These are phyloP conservation scores for Rhinogobius similis DNA, from an alignment of 2,113 vertebrate genomes.

Conservation along the genomic window DNA sequence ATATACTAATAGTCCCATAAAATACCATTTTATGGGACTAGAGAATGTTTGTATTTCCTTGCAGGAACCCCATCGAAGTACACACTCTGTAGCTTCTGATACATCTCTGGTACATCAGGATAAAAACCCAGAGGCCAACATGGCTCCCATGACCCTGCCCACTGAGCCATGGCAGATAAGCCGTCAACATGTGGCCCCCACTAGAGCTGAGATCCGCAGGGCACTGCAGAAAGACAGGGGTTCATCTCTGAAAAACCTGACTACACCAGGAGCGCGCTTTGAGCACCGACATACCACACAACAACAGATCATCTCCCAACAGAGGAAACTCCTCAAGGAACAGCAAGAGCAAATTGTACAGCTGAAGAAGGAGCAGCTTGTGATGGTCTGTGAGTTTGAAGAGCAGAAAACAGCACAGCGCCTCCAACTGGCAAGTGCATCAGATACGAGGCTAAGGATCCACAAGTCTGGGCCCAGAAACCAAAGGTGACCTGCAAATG, in stretches of 20 bases:
- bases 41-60: conserved; percentile 10
- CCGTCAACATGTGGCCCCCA: conserved; percentile 52
- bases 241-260: not conserved
- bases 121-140: not conserved
- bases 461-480: conserved; percentile 21
- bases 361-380: conserved; percentile 79
- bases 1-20: no score
- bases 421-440: not conserved
- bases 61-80: conserved; percentile 21
- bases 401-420: conserved; percentile 44
- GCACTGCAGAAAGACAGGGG: conserved; percentile 14
- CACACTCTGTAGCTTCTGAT: conserved; percentile 3
- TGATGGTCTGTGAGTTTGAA: conserved; percentile 71
- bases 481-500: conserved; percentile 40
- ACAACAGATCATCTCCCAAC: conserved; percentile 83
- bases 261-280: conserved; percentile 57
- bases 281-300: conserved; percentile 78
- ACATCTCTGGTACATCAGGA: conserved; percentile 11
- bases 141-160: conserved; percentile 16
- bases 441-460: conserved; percentile 19
- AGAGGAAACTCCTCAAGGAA: conserved; percentile 84
- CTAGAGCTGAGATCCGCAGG: conserved; percentile 50
- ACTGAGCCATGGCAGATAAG: conserved; percentile 76
- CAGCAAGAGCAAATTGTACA: conserved; percentile 83
- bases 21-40: no score